phyloP scores from a whole-genome alignment of 2,113 vertebrate species.

The Aegotheles bennettii region DNA sequence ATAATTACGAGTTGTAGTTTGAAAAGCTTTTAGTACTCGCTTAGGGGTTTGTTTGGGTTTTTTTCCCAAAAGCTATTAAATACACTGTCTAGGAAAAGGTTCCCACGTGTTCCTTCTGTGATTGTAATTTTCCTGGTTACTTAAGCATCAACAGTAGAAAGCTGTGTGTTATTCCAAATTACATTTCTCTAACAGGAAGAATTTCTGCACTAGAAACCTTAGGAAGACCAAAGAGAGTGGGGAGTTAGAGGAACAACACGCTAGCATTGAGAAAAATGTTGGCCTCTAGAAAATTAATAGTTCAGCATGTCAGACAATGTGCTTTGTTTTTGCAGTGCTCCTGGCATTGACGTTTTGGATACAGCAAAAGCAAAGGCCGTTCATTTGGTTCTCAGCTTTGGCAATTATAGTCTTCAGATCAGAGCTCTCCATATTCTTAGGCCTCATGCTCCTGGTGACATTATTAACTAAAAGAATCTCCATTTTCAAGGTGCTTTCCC shows the following conservation, averaged over 20 bases:
- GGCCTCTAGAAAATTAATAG: neutral
- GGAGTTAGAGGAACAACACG: neutral
- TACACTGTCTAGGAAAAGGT: neutral
- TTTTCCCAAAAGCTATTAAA: neutral
- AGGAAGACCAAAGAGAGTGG: neutral
- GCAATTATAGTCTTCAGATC: conserved; percentile 89
- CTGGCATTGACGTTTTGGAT: conserved; percentile 88
- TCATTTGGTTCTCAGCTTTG: conserved; percentile 88
- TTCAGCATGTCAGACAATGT: neutral
- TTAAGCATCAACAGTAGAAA: neutral
- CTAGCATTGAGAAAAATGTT: neutral
- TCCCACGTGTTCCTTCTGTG: neutral
- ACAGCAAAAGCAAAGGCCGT: conserved; percentile 76
- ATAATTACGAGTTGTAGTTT: neutral
- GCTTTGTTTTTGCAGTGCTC: conserved; percentile 74
- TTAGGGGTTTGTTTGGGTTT: neutral
- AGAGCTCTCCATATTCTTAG: conserved; percentile 87
- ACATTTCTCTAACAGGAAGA: neutral
- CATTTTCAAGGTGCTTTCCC: conserved; percentile 70
- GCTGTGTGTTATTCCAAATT: neutral
- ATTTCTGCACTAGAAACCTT: neutral
- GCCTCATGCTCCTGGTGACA: conserved; percentile 82
- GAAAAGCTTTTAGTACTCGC: neutral
- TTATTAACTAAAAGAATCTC: conserved; percentile 78
- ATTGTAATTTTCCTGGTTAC: neutral